Evolutionary conservation across 1,140 invertebrate species (phyloP), one percentile per base, ranked within the genome.

Genomic region (Euglossa dilemma): DNA sequence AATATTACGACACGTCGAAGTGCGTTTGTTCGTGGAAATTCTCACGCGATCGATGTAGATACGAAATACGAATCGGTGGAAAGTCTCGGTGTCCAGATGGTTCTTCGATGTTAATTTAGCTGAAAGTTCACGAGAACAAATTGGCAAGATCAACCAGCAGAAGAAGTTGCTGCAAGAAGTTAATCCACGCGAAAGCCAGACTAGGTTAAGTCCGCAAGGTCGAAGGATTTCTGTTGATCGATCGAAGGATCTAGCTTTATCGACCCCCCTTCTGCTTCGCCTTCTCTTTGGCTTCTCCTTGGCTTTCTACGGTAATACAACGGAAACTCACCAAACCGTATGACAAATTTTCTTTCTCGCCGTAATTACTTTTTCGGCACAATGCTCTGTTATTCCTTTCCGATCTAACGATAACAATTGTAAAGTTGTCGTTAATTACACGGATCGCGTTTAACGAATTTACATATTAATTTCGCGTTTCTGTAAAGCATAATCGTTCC

Each of bases 61-160:
- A 23, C 43, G 20, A 23, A 45, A 36, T 20, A 78, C 36, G 57
- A 71, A 71, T 80, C 66, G n/a, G 47, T 14, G 25, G 25, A 28
- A 36, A 80, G n/a, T 76, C 64, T 57, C 61, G 61, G 52, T 14
- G 77, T 83, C 79, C 28, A 45, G 71, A 61, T 56, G 74, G 72
- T 52, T 63, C 59, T 71, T 52, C 72, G 56, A 87, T 80, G 86
- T 87, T 86, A 87, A 89, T 86, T 84, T 74, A 61, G 56, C 25
- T 67, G 85, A 89, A 87, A 89, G 82, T 89, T 89, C 80, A 52
- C 63, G 59, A 57, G 63, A 83, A 90, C 85, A 90, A 90, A 90
- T 90, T 89, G 88, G 83, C 76, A 73, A 89, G 88, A 90, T 89
- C 88, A 89, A 45, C 70, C 74, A 25, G 36, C 28, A 74, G 85